A percentile compares a stretch with the other conserved stretches of the same genome.
These are phyloP conservation scores for Busseola fusca DNA, from an alignment of 2,888 invertebrate genomes.

Conservation along the genomic window DNA sequence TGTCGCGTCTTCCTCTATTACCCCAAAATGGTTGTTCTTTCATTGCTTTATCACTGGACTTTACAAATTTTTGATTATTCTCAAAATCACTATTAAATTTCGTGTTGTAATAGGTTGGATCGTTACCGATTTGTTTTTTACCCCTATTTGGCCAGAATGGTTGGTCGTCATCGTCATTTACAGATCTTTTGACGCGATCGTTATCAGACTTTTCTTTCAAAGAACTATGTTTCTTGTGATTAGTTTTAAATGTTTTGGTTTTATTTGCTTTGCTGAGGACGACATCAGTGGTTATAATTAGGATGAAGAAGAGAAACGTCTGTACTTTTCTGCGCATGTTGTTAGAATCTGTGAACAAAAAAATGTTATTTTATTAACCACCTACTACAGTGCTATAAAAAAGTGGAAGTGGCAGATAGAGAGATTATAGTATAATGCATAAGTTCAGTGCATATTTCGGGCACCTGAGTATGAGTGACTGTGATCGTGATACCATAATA, in stretches of 20 bases:
- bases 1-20: constrained; percentile 77
- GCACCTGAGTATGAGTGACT: no score
- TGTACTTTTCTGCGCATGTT: constrained; percentile 76
- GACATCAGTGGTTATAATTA: constrained; percentile 74
- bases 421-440: no score
- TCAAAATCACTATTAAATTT: constrained; percentile 58
- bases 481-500: no score
- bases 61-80: constrained; percentile 57
- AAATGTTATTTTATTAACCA: neutral
- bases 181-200: constrained; percentile 76
- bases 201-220: constrained; percentile 66
- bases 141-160: constrained; percentile 75
- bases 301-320: constrained; percentile 68
- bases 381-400: no score
- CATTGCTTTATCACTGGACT: constrained; percentile 63
- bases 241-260: constrained; percentile 67
- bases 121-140: constrained; percentile 66
- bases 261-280: constrained; percentile 74
- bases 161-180: constrained; percentile 69
- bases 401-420: no score
- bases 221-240: constrained; percentile 64
- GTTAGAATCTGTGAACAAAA: constrained; percentile 71
- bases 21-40: constrained; percentile 84
- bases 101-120: constrained; percentile 41
- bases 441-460: no score